phyloP scores from a whole-genome alignment of 2,888 invertebrate genomes.

The Nasonia oneida region DNA sequence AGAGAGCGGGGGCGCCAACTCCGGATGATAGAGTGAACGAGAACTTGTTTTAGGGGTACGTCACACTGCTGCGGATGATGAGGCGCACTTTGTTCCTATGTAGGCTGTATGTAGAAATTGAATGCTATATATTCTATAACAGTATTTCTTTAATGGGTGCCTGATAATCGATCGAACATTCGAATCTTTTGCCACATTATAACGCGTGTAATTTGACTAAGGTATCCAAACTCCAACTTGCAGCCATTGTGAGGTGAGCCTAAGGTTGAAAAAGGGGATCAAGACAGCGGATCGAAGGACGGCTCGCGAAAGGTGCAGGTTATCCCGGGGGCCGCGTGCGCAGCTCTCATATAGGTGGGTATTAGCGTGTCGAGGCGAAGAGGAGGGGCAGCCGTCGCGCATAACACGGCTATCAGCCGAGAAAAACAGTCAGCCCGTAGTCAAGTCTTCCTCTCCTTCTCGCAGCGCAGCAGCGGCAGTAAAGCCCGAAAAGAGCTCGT shows the following conservation, averaged over 20 bases:
- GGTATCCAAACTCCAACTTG: not conserved
- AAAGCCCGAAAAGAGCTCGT: conserved; percentile 19
- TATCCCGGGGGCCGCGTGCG: conserved; percentile 31
- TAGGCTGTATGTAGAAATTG: not conserved
- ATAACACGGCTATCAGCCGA: not conserved
- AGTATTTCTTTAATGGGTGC: too few relatives aligned
- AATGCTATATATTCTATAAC: too few relatives aligned
- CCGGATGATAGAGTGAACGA: not conserved
- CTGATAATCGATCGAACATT: too few relatives aligned
- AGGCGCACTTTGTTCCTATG: not conserved
- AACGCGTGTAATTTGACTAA: not conserved
- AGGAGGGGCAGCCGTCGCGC: conserved; percentile 10
- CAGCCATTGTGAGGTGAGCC: not conserved
- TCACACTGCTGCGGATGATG: not conserved
- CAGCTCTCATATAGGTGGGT: conserved; percentile 71
- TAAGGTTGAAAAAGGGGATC: conserved; percentile 19
- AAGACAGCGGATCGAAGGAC: conserved; percentile 22
- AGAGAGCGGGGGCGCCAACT: conserved; percentile 11
- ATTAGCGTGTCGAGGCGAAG: conserved; percentile 76
- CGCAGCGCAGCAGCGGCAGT: not conserved
- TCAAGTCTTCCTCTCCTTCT: not conserved
- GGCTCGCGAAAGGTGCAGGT: conserved; percentile 22
- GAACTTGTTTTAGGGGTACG: conserved; percentile 8
- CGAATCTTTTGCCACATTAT: too few relatives aligned
- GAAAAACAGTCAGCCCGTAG: not conserved